Evolutionary conservation across 2,113 vertebrate species (phyloP).

Genomic region (Kryptolebias marmoratus): DNA sequence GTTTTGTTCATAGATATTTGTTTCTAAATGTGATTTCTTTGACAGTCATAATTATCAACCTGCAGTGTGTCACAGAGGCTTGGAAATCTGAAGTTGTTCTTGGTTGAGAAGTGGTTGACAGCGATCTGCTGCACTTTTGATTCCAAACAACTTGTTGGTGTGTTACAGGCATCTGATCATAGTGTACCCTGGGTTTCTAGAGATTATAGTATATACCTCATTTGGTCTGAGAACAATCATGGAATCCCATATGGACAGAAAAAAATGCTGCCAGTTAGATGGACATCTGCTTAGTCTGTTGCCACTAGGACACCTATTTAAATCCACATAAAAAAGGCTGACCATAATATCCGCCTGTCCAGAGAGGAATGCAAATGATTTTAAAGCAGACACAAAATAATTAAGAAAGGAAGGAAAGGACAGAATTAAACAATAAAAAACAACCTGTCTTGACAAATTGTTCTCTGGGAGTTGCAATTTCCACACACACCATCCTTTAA

Average conservation of each 20-base stretch:
- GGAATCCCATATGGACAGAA: not conserved
- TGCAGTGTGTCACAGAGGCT: no score
- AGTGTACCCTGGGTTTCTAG: not conserved
- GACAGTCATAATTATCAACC: no score
- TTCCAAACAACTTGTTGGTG: not conserved
- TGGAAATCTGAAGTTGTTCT: not conserved
- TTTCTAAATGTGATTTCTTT: no score
- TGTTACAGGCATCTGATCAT: slow-evolving; percentile 2
- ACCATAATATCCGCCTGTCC: not conserved
- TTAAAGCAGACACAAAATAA: not conserved
- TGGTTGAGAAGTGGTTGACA: not conserved
- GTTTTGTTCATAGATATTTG: not conserved
- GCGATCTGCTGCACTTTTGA: not conserved
- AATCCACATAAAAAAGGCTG: not conserved
- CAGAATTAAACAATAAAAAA: not conserved
- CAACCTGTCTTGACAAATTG: slow-evolving; percentile 9
- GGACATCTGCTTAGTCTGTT: not conserved
- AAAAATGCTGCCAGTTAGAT: not conserved
- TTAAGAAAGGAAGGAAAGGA: not conserved
- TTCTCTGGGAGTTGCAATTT: not conserved
- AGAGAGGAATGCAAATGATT: not conserved
- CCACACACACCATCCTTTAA: not conserved
- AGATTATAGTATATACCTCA: not conserved
- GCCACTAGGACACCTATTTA: not conserved
- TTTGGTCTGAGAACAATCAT: not conserved